Percentiles rank a stretch among this genome's conserved stretches.
Evolutionary conservation across 2,113 vertebrate species (phyloP).

Genomic region (Osmerus mordax): DNA sequence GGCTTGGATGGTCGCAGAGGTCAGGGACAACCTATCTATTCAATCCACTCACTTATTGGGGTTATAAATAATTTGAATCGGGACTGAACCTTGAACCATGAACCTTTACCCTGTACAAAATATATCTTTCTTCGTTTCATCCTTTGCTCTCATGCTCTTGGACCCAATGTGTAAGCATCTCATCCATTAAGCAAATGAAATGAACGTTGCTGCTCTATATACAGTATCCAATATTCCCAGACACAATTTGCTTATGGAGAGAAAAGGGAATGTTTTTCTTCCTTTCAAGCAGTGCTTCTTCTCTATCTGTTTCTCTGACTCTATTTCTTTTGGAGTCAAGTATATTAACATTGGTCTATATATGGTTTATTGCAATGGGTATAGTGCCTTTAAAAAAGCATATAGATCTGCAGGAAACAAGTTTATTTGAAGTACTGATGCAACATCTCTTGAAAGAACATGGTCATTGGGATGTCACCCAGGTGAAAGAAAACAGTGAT

Average conservation of each 20-base stretch:
- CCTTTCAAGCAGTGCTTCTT: background rate
- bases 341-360: background rate
- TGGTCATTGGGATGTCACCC: no score
- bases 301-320: background rate
- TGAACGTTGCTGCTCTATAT: slow-evolving; percentile 65
- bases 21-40: slow-evolving; percentile 82
- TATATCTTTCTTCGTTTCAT: slow-evolving; percentile 70
- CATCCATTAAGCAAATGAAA: slow-evolving; percentile 84
- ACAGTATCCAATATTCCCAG: slow-evolving; percentile 54
- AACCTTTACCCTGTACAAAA: slow-evolving; percentile 79
- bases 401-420: no score
- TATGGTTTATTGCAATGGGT: background rate
- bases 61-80: slow-evolving; percentile 92
- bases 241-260: slow-evolving; percentile 72
- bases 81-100: slow-evolving; percentile 87
- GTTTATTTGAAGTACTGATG: no score
- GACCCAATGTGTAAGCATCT: slow-evolving; percentile 51
- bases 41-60: slow-evolving; percentile 89
- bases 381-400: background rate
- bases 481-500: no score
- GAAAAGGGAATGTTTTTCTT: slow-evolving; percentile 54
- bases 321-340: background rate
- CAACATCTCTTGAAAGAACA: no score
- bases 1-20: slow-evolving; percentile 79
- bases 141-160: slow-evolving; percentile 32